Conservation (phyloP, 2,888 invertebrate genomes). For the Lysandra coridon region DNA sequence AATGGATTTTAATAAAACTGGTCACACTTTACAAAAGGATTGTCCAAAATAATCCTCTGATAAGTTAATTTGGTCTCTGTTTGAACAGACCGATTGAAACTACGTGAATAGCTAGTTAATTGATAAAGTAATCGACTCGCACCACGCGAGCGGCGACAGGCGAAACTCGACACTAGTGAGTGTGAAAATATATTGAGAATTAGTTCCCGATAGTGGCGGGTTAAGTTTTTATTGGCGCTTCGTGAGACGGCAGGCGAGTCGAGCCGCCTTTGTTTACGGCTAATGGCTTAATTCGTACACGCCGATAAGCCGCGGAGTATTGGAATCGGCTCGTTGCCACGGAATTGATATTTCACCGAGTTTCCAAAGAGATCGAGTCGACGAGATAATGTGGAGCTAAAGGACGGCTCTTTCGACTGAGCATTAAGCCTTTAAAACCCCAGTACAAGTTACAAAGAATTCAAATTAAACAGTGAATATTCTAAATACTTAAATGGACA, state of each 20-base stretch:
- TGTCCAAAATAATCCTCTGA: background rate
- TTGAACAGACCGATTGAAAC: background rate
- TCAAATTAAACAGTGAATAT: background rate
- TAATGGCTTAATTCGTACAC: conserved; percentile 37
- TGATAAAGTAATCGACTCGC: conserved; percentile 1
- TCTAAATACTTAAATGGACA: background rate
- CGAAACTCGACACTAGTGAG: background rate
- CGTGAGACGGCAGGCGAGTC: conserved; percentile 38
- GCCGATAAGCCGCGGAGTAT: conserved; percentile 31
- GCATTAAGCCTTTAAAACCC: background rate
- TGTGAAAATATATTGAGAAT: conserved; percentile 2
- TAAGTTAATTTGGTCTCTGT: background rate
- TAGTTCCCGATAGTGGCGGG: conserved; percentile 17
- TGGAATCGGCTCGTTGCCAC: background rate
- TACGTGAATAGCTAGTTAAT: background rate
- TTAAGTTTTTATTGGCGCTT: conserved; percentile 28
- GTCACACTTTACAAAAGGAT: background rate
- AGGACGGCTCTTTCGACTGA: background rate
- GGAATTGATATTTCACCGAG: background rate
- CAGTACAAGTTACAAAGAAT: background rate
- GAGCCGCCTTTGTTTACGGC: conserved; percentile 36
- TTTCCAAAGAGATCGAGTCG: background rate
- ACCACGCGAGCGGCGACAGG: background rate
- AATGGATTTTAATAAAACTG: background rate
- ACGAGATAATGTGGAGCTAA: background rate